These are phyloP conservation scores for Spilogale gracilis DNA, from an alignment of 2,113 vertebrate species.

Conservation along the genomic window DNA sequence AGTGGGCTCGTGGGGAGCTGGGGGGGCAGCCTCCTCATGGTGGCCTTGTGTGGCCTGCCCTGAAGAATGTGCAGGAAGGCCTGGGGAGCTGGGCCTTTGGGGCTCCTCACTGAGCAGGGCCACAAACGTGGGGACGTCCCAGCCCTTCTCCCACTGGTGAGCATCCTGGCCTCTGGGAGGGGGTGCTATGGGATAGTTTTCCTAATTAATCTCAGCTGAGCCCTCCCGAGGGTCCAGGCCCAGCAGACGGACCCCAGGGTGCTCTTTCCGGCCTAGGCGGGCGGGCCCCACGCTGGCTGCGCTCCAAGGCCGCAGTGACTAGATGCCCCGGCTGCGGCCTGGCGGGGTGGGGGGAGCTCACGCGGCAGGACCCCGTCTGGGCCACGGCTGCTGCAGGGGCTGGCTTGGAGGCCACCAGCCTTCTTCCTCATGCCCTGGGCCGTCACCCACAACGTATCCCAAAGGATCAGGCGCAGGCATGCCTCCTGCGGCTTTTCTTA, in stretches of 20 bases:
- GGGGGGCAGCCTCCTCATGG: no score
- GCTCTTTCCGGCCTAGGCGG: neutral
- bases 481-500: neutral
- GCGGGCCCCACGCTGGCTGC: neutral
- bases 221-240: neutral
- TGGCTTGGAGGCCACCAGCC: neutral
- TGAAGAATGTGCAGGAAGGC: neutral
- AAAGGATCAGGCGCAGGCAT: neutral
- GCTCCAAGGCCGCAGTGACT: rapidly evolving
- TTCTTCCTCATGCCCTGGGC: neutral
- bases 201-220: no score
- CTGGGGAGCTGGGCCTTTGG: neutral
- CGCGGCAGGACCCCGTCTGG: neutral
- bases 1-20: neutral
- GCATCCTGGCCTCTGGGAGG: neutral
- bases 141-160: neutral
- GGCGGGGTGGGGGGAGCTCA: neutral
- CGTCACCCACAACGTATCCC: neutral
- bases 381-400: neutral
- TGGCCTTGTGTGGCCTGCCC: no score
- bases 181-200: no score
- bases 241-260: neutral
- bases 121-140: no score
- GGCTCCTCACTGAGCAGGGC: neutral
- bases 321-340: rapidly evolving